phyloP scores from a whole-genome alignment of 92 coral and sea anemone genomes.

The Anthopleura xanthogrammica region DNA sequence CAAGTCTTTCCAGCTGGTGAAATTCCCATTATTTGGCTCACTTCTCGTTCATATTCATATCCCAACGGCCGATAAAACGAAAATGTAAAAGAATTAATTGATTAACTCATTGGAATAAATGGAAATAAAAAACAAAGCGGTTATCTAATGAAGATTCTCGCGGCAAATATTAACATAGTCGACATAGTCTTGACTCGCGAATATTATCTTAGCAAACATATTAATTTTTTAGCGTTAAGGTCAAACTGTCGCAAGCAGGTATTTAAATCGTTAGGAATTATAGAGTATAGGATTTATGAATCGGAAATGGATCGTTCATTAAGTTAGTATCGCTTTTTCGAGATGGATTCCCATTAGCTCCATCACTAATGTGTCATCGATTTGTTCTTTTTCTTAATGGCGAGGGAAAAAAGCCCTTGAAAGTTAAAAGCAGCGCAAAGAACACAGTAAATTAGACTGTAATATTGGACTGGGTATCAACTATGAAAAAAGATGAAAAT shows the following conservation, averaged over 20 bases:
- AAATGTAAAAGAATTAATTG: neutral
- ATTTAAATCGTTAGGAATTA: conserved; percentile 15
- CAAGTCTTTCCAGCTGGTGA: conserved; percentile 57
- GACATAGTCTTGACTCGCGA: neutral
- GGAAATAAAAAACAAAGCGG: neutral
- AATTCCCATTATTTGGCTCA: conserved; percentile 50
- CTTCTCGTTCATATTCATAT: conserved; percentile 29
- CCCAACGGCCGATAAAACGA: conserved; percentile 7
- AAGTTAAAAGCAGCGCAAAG: neutral
- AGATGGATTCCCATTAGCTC: conserved; percentile 11
- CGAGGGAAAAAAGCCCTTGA: neutral
- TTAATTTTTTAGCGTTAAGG: conserved; percentile 2
- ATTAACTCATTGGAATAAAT: neutral
- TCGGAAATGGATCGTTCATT: conserved; percentile 38
- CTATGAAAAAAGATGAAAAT: neutral
- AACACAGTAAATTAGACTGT: neutral
- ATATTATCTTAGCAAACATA: conserved; percentile 8
- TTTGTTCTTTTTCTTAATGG: neutral
- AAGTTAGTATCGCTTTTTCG: conserved; percentile 25
- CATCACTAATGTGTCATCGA: neutral
- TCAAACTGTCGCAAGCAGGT: neutral
- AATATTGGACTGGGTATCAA: neutral
- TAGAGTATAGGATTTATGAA: neutral
- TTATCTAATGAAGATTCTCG: neutral
- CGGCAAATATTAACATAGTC: neutral